Evolutionary conservation across 1,140 invertebrate genomes (phyloP), one percentile per base, ranked within the genome.

Genomic region (Apis dorsata): DNA sequence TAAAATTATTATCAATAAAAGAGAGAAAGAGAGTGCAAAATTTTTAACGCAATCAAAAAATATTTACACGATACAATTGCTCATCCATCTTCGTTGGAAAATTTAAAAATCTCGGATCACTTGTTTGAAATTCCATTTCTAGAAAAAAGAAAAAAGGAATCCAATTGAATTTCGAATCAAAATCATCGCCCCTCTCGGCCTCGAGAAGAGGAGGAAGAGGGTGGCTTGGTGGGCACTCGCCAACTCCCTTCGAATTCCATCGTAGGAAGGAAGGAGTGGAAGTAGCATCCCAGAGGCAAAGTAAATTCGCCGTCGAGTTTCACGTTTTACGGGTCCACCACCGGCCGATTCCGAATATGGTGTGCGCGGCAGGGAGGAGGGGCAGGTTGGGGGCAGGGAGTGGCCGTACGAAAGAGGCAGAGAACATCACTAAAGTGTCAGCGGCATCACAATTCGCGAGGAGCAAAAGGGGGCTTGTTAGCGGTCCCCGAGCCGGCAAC

Each of bases 341-440:
- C 73, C n/a, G 24, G 71, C 74, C 74, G 80, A 65, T 76, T 72
- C 87, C 87, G 87, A 88, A 89, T 88, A 89, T 88, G 87, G 86
- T 60, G 66, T n/a, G 83, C 55, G 24, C 44, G 53, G 10, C 79
- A 28, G 66, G 62, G 62, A 17, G 49, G 21, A 28, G 63, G 34
- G 65, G 65, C 17, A 17, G 28, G 9, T 13, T n/a, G 28, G n/a
- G 28, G 55, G 66, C 55, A 55, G 69, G 81, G 83, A 86, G 79
- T 73, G 60, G 49, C 60, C 78, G 24, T 68, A 79, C 83, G 53
- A 84, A 86, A 87, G 85, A 86, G 78, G 85, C 82, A 88, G 87
- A 44, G 87, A 91, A 91, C 91, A 92, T 92, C 90, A 91, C 91
- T 92, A 92, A 92, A 92, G 91, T 92, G 91, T 92, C 91, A 92